phyloP scores from a whole-genome alignment of 2,888 invertebrate genomes.

The Gibbula magus region DNA sequence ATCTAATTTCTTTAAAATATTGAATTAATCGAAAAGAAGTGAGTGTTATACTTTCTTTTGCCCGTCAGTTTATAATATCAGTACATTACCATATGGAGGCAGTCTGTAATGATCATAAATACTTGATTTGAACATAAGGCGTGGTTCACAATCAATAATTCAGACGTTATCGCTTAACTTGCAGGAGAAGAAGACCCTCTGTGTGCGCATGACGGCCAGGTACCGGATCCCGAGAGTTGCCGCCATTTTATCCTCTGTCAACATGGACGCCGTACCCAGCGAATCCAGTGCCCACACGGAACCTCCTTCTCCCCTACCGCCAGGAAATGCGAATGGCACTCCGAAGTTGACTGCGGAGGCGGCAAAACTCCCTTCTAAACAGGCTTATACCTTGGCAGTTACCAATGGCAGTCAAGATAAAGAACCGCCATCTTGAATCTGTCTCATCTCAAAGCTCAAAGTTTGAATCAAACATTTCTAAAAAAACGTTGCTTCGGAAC shows the following conservation, averaged over 20 bases:
- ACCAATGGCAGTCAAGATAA: neutral
- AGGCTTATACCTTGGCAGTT: neutral
- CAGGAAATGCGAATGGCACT: slow-evolving; percentile 49
- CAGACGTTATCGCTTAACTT: neutral
- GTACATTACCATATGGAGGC: no score
- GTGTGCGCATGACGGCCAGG: slow-evolving; percentile 45
- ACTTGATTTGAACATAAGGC: neutral
- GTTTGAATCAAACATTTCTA: neutral
- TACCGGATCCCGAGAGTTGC: slow-evolving; percentile 47
- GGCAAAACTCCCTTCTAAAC: neutral
- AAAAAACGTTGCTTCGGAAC: neutral
- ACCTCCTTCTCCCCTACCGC: slow-evolving; percentile 42
- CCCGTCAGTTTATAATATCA: no score
- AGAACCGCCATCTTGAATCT: neutral
- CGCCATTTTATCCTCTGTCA: slow-evolving; percentile 49
- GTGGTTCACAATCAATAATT: neutral
- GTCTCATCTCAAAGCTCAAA: slow-evolving; percentile 10
- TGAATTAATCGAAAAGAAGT: no score
- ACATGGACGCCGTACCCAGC: slow-evolving; percentile 45
- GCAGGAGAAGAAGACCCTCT: slow-evolving; percentile 48
- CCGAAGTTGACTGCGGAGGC: slow-evolving; percentile 42
- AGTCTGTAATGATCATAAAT: neutral
- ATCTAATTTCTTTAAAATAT: no score
- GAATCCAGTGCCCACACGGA: slow-evolving; percentile 50
- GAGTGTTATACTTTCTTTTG: no score